Percentiles rank a stretch among this genome's conserved stretches.
Evolutionary conservation across 2,888 invertebrate species (phyloP).

Genomic region (Stictocephala bisonia): DNA sequence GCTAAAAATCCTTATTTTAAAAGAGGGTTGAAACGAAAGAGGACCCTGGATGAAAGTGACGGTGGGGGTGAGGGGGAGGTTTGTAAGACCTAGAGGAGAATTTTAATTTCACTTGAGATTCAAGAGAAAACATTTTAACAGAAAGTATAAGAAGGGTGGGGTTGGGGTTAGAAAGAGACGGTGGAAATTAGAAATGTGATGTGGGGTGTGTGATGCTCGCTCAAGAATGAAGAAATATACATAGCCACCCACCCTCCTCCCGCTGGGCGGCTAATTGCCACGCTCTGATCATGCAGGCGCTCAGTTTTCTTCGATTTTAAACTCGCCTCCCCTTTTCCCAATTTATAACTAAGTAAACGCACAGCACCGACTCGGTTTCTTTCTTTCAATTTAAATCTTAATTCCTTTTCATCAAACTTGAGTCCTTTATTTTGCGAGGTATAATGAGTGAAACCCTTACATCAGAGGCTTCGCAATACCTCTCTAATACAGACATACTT

Average conservation of each 20-base stretch:
- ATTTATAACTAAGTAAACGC: constrained; percentile 42
- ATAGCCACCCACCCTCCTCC: constrained; percentile 31
- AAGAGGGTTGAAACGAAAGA: constrained; percentile 49
- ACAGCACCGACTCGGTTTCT: constrained; percentile 42
- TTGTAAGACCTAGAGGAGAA: constrained; percentile 56
- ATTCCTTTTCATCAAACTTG: constrained; percentile 40
- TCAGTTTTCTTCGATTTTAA: constrained; percentile 48
- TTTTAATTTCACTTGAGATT: constrained; percentile 61
- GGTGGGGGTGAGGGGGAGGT: constrained; percentile 47
- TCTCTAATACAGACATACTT: too few relatives aligned
- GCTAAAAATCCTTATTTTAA: constrained; percentile 53
- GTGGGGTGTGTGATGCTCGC: constrained; percentile 48
- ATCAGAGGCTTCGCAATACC: too few relatives aligned
- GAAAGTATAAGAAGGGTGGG: constrained; percentile 53
- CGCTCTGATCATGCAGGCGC: constrained; percentile 47
- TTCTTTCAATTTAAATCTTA: constrained; percentile 43
- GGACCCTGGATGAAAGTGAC: constrained; percentile 43
- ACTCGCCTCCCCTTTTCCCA: constrained; percentile 43
- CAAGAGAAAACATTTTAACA: constrained; percentile 58
- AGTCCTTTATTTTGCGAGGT: constrained; percentile 35
- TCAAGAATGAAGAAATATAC: constrained; percentile 48
- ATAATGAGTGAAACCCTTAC: constrained; percentile 27
- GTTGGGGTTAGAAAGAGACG: constrained; percentile 50
- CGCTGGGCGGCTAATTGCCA: constrained; percentile 43
- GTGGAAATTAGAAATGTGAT: constrained; percentile 57